phyloP scores from a whole-genome alignment of 2,888 invertebrate species.

The Enoplolaimus lenunculus region DNA sequence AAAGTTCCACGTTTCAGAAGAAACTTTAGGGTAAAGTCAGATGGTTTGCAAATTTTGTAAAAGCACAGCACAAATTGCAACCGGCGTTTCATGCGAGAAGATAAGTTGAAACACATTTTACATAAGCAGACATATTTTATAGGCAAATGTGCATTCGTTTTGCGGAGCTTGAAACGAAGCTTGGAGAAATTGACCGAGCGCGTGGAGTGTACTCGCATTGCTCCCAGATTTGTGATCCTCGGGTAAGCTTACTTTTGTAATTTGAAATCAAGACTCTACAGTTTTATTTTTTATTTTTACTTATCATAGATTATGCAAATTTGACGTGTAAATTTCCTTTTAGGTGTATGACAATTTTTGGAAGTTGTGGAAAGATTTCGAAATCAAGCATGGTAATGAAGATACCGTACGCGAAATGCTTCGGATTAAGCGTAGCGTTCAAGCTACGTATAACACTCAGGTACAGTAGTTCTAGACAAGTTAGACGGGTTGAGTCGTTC shows the following conservation, averaged over 20 bases:
- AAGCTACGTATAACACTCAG: constrained; percentile 94
- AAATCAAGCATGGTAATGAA: constrained; percentile 95
- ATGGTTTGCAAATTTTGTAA: no score
- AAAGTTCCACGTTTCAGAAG: no score
- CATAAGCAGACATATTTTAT: no score
- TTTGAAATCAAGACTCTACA: constrained; percentile 16
- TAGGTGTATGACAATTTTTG: constrained; percentile 73
- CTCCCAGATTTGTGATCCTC: constrained; percentile 95
- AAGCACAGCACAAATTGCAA: no score
- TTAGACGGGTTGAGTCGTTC: no score
- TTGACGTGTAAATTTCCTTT: no score
- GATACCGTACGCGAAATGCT: constrained; percentile 98
- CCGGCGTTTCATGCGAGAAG: no score
- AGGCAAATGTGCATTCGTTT: constrained; percentile 89
- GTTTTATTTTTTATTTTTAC: neutral
- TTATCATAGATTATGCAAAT: no score
- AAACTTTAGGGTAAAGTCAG: no score
- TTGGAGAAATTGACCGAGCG: constrained; percentile 94
- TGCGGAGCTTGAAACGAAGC: constrained; percentile 90
- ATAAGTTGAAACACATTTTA: no score
- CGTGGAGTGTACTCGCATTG: constrained; percentile 92
- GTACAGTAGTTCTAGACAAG: no score
- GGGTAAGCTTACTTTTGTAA: constrained; percentile 49
- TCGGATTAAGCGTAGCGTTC: constrained; percentile 86
- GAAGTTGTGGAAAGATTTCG: constrained; percentile 99